Percentiles rank a stretch among this genome's conserved stretches.
Evolutionary conservation across 2,797 vertebrate genomes (phyloP).

Genomic region (Betta splendens): DNA sequence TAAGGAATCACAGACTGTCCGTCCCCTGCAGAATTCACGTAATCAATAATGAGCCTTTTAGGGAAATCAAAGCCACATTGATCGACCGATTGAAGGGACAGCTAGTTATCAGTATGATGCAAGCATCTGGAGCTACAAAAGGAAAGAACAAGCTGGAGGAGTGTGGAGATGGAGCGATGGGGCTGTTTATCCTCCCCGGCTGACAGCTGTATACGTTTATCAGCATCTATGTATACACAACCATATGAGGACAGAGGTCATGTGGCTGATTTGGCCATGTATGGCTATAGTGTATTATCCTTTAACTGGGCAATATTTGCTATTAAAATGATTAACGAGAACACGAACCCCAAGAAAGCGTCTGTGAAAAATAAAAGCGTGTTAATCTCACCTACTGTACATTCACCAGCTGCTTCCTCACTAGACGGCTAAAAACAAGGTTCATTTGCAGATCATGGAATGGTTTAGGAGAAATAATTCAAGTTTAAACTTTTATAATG

Average conservation of each 20-base stretch:
- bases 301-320: conserved; percentile 12
- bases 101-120: background rate
- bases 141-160: conserved; percentile 3
- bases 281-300: conserved; percentile 11
- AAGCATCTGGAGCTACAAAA: conserved; percentile 8
- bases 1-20: background rate
- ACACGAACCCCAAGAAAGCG: too few species aligned
- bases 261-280: conserved; percentile 25
- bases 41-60: background rate
- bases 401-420: too few species aligned
- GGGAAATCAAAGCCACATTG: background rate
- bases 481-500: too few species aligned
- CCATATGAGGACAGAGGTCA: conserved; percentile 46
- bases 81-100: background rate
- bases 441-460: too few species aligned
- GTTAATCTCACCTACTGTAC: too few species aligned
- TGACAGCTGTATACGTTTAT: conserved; percentile 42
- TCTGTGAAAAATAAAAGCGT: too few species aligned
- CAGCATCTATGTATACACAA: conserved; percentile 13
- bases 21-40: background rate
- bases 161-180: background rate
- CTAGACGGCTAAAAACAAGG: too few species aligned
- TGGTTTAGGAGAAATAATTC: too few species aligned
- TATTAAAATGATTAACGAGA: too few species aligned
- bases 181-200: conserved; percentile 34